A percentile compares a stretch with the other conserved stretches of the same genome.
These are phyloP conservation scores for Drosophila sordidula DNA, from an alignment of 2,888 invertebrate species.

Conservation along the genomic window DNA sequence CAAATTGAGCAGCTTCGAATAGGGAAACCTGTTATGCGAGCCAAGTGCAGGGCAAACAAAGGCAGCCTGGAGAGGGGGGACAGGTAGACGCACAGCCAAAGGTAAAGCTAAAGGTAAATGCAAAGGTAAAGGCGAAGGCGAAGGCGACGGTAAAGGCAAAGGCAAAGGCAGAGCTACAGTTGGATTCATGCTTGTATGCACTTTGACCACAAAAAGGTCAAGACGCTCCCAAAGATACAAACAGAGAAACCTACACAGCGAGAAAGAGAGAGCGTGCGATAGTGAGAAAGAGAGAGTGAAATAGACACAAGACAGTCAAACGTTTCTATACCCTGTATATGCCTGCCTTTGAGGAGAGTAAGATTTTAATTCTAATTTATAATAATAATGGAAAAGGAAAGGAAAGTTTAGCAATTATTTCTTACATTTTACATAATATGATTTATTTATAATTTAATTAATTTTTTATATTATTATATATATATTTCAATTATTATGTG, in stretches of 20 bases:
- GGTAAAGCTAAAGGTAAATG: slow-evolving; percentile 23
- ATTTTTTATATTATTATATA: too few species aligned
- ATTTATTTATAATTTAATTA: too few species aligned
- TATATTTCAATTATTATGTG: too few species aligned
- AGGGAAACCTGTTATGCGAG: slow-evolving; percentile 65
- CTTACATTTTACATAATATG: too few species aligned
- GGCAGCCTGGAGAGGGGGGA: not conserved
- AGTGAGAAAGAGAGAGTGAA: slow-evolving; percentile 11
- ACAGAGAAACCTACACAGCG: slow-evolving; percentile 5
- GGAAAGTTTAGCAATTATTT: too few species aligned
- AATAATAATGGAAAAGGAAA: too few species aligned
- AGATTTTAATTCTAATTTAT: not conserved
- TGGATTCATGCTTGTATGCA: slow-evolving; percentile 77
- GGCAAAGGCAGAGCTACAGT: slow-evolving; percentile 34
- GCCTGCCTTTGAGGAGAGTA: not conserved
- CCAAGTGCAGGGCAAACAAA: slow-evolving; percentile 63
- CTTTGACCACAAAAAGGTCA: slow-evolving; percentile 79
- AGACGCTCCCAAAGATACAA: slow-evolving; percentile 60
- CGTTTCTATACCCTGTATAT: slow-evolving; percentile 33
- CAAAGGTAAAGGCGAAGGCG: slow-evolving; percentile 25
- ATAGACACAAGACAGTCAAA: slow-evolving; percentile 40
- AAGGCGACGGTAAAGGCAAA: slow-evolving; percentile 16
- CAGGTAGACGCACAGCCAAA: slow-evolving; percentile 17
- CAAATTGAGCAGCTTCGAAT: slow-evolving; percentile 50
- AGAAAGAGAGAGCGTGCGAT: slow-evolving; percentile 4